A percentile compares a stretch with the other conserved stretches of the same genome.
Evolutionary conservation across 2,113 vertebrate genomes (phyloP).

Genomic region (Hemichromis elongatus): DNA sequence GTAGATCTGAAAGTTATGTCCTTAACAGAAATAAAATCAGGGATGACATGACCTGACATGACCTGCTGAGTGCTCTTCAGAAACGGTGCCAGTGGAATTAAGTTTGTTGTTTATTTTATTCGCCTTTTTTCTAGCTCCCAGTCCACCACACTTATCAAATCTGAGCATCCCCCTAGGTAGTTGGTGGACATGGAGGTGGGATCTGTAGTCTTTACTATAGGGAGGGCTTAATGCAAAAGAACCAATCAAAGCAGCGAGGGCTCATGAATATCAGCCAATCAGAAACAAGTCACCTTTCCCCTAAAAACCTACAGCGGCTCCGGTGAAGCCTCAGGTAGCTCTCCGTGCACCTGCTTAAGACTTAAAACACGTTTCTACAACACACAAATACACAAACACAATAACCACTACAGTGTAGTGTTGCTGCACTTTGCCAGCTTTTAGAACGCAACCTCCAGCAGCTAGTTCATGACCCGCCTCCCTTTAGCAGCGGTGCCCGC

Average conservation of each 20-base stretch:
- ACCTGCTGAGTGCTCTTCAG: no score
- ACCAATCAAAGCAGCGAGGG: background rate
- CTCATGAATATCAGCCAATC: constrained; percentile 23
- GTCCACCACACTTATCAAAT: background rate
- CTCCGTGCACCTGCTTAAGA: background rate
- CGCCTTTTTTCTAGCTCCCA: no score
- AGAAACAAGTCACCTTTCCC: constrained; percentile 44
- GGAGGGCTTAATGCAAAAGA: background rate
- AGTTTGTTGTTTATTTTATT: no score
- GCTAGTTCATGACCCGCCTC: background rate
- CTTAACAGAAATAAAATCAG: no score
- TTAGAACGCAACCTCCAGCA: background rate
- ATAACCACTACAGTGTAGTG: background rate
- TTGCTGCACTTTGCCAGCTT: background rate
- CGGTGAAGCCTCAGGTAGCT: background rate
- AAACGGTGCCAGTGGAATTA: no score
- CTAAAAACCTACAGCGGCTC: constrained; percentile 19
- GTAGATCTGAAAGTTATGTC: background rate
- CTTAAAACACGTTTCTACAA: background rate
- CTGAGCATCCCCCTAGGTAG: background rate
- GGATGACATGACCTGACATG: no score
- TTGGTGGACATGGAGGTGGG: background rate
- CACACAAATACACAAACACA: background rate
- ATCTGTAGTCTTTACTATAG: background rate
- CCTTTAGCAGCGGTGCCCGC: background rate